Base-by-base conservation (phyloP, 2,797 vertebrate genomes). In the Artibeus lituratus region DNA sequence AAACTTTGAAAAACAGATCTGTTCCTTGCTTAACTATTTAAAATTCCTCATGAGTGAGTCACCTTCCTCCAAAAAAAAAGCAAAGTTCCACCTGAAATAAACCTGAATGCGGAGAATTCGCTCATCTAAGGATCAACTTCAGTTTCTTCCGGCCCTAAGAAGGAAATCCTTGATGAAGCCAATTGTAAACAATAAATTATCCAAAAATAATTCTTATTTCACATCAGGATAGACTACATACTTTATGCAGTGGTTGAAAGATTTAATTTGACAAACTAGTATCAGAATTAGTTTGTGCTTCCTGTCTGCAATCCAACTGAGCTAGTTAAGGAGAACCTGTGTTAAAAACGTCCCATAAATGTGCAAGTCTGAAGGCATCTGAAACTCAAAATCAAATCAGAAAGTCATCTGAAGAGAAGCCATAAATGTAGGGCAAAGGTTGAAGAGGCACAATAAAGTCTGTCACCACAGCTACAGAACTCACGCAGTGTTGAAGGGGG, bases 21-120 rank as follows among this genome's bases (percentile, higher is more conserved):
- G 81, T 95, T 94, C 87, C 88, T 95, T 78, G 87, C 83, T 96
- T 82, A 94, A 74, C 80, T 78, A 83, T 62, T 96, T 87, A 96
- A 93, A 96, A 95, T 97, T 96, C 94, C 89, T 96, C 67, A 74
- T 1, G 47, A 96, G 53, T 96, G 95, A 97, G 95, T 96, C 91
- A 97, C 32, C 16, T 57, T 91, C 67, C 89, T 93, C 85, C 16
- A 10, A 65, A 91, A 76, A 76, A n/a, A 70, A 73, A 91, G 55
- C 91, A 21, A 72, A 96, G 83, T 59, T 87, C 76, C 87, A 96
- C 95, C 95, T 97, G 96, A 97, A 97, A 94, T 90, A 85, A 96
- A 95, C 76, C 89, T 96, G 90, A 92, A 67, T 86, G 24, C 91
- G 67, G 97, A 95, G 72, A 91, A 59, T 42, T 26, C 74, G 72